These are phyloP conservation scores for Zosterops pallidus DNA, from an alignment of 2,113 vertebrate genomes.

Conservation along the genomic window DNA sequence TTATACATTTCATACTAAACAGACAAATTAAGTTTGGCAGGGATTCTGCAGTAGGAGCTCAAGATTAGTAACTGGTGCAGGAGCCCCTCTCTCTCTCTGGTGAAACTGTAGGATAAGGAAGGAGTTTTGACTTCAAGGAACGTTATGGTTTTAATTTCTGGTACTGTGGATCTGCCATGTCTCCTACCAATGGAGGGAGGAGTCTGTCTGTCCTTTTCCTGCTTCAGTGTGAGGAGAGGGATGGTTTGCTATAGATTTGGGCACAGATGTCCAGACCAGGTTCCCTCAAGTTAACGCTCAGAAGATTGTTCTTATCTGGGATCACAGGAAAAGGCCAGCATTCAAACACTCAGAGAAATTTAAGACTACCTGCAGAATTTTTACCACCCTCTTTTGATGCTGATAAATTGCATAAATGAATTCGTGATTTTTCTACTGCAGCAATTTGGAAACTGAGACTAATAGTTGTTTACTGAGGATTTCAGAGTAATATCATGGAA, in stretches of 20 bases:
- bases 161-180: neutral
- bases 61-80: neutral
- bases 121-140: neutral
- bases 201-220: neutral
- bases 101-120: neutral
- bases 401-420: neutral
- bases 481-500: neutral
- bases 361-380: neutral
- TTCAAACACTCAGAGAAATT: neutral
- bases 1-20: slow-evolving; percentile 1
- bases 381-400: neutral
- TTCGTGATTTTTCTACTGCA: neutral
- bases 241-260: neutral
- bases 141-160: neutral
- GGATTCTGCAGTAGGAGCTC: neutral
- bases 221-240: neutral
- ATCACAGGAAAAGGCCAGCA: neutral
- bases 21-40: slow-evolving; percentile 40
- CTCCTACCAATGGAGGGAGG: neutral
- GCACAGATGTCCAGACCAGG: neutral
- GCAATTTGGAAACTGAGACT: neutral
- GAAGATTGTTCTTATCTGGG: neutral
- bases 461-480: neutral
- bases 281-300: accelerated
- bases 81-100: neutral